Base-by-base conservation (phyloP, 2,888 invertebrate species). In the Morinoia aosen region DNA sequence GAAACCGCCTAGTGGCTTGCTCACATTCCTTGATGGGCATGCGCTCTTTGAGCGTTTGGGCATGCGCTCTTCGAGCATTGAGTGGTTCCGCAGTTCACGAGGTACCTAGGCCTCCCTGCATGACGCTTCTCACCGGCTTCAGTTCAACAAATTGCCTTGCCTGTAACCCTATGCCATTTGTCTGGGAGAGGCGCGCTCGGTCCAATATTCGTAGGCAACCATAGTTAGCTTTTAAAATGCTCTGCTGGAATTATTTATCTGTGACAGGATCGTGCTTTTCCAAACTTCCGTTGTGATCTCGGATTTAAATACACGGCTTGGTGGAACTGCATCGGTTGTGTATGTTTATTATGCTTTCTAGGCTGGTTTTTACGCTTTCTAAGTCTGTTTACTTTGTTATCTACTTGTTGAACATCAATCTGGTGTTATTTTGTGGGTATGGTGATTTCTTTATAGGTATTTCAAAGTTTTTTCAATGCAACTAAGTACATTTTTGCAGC, bases 131-230 rank as follows among this genome's bases (percentile, higher is more conserved):
- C 76, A 33, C 19, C 25, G 76, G 76, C 76, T 76, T 48, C 93
- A 93, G 93, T 93, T 93, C n/a, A 93, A 93, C 93, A 93, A 93
- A 93, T 93, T 93, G 93, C 57, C 57, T 93, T 3, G 93, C 93
- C 93, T 93, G 93, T 93, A 93, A 93, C 93, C 93, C 93, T 93
- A 93, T 57, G 93, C 93, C 93, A 93, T 93, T 93, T 93, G 57
- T 93, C 93, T 93, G 93, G 33, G 93, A 57, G 91, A 91, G 10
- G 56, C 91, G 93, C 33, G 57, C 93, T 57, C 93, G 57, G 57
- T 93, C 93, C 93, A 93, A 93, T 93, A 93, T 93, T 93, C 93
- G 25, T 48, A 93, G 93, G 93, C 57, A 93, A 93, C 93, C 5
- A 93, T 57, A 48, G 25, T 93, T 56, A 58, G 25, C 93, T 93